A percentile compares a stretch with the other conserved stretches of the same genome.
phyloP scores from a whole-genome alignment of 2,113 vertebrate genomes.

The Gallinago jamesoni region DNA sequence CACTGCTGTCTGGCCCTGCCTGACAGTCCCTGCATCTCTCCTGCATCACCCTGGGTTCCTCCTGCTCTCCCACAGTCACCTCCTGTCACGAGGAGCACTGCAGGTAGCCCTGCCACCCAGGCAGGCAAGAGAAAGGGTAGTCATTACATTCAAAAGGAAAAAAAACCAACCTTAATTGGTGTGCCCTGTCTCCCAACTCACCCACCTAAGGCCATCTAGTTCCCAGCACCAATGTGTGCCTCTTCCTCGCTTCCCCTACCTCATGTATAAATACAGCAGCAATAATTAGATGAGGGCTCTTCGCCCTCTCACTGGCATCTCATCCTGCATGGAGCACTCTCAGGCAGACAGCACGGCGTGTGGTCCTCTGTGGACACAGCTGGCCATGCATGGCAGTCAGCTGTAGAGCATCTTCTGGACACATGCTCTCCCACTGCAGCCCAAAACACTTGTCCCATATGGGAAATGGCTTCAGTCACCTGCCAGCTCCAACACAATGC shows the following conservation, averaged over 20 bases:
- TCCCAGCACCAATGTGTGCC: neutral
- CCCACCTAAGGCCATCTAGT: neutral
- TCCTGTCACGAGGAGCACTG: neutral
- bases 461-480: neutral
- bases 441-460: fast-evolving
- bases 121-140: neutral
- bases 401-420: neutral
- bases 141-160: neutral
- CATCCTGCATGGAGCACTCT: neutral
- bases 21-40: neutral
- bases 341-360: neutral
- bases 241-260: neutral
- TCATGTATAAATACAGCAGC: neutral
- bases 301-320: conserved; percentile 10
- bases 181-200: neutral
- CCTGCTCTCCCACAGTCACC: neutral
- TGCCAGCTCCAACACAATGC: neutral
- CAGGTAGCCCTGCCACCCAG: neutral
- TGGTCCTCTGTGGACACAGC: neutral
- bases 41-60: neutral
- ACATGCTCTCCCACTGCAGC: neutral
- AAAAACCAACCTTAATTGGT: neutral
- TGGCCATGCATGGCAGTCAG: neutral
- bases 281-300: neutral
- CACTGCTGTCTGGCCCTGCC: neutral